Base-by-base conservation (phyloP, 64 coral and sea anemone species). In the Actinia equina region DNA sequence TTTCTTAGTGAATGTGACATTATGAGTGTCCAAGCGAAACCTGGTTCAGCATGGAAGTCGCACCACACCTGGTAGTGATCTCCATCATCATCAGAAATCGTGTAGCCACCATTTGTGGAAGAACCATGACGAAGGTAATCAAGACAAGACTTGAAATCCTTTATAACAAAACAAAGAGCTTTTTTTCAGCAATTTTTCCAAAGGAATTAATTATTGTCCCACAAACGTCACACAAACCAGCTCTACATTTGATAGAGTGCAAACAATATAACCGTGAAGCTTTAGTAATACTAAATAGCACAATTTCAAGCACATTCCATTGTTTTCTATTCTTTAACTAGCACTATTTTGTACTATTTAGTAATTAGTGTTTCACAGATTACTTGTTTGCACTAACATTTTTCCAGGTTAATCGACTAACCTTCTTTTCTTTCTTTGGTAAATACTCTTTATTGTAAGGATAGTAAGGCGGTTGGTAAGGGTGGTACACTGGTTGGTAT, bases 21-120 rank as follows among this genome's bases (percentile, higher is more conserved):
- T 14, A 92, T 63, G 14, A 92, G 90, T 8, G 90, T 92, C 90
- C 90, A 92, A 3, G 90, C 90, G 42, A 58, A 59, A 4, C 76
- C 85, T 0, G 77, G 90, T 30, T 53, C 55, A 7, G 82, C n/a
- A 55, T 37, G 46, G 82, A 84, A 84, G 7, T 84, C 82, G 55
- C 82, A 84, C 82, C 82, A 84, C 0, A 84, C 82, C 37, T 53
- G 82, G 15, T 12, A 84, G 49, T 56, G 82, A 25, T 84, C 55
- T 1, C 52, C 52, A 27, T 59, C 82, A 17, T 5, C 44, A 46
- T 84, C 82, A 59, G 55, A 59, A 16, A 84, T 84, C 3, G 46
- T 59, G 26, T 84, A 84, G 52, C 49, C 82, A 15, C 82, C 82
- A 23, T 84, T 84, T 13, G 26, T 46, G 4, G 44, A 56, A 14